Evolutionary conservation across 2,113 vertebrate species (phyloP), one percentile per base, ranked within the genome.

Genomic region (Cephalopterus ornatus): DNA sequence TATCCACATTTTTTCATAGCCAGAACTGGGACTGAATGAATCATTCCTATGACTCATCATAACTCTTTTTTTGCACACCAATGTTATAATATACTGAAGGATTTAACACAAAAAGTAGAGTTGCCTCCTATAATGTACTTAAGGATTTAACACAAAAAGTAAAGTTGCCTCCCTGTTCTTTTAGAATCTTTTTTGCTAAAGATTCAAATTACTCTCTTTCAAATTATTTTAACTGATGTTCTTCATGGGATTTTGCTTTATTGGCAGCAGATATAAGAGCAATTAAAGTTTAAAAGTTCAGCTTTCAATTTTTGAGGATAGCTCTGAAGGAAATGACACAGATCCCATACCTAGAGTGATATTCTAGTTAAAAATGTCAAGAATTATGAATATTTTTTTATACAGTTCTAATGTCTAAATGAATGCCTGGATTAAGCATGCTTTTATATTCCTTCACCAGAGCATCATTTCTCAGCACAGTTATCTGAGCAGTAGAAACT

Each of bases 41-140:
- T 97, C 95, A 96, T 67, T 92, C 88, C 28, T 75, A 63, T 97
- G 97, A 97, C 56, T 97, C 92, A 96, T 90, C 94, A 95, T 62
- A 95, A 90, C 42, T 80, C n/a, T 41, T 92, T 87, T 94, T 96
- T 94, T 96, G 58, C 44, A 92, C 62, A 85, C 52, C 27, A 76
- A 23, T 79, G 14, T 87, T 89, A 86, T 61, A 89, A 76, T 26
- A 18, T 53, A 63, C 47, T 37, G 61, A 84, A 80, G 11, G 30
- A 74, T 89, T 89, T 80, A 93, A 95, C 80, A 63, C 49, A 74
- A 95, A 93, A 89, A 89, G 62, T 90, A 32, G 49, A 71, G 30
- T 55, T 72, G 7, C 82, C 47, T 46, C 50, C 49, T 89, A 86
- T 61, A 89, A 76, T 26, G 20, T 53, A 63, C 47, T 37, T 65